Base-by-base conservation (phyloP, 2,797 vertebrate genomes). In the Myotis daubentonii region DNA sequence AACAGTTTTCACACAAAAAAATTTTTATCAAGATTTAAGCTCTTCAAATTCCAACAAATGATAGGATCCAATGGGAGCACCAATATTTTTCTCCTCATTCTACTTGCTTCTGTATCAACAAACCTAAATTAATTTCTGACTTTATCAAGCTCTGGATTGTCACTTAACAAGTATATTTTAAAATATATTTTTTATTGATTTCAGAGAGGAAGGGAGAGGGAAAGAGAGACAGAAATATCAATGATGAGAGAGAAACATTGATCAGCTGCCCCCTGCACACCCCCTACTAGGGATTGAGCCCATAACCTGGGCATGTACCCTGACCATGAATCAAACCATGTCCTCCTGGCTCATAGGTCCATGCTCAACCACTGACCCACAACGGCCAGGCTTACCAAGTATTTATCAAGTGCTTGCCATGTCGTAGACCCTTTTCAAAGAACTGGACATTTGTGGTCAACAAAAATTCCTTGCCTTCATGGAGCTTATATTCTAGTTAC, bases 111-210 rank as follows among this genome's bases (percentile, higher is more conserved):
- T 88, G 1, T 74, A 76, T 33, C 23, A 83, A 84, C 36, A 89
- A 84, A 84, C n/a, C 51, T 83, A 89, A 53, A 65, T 86, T 53
- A 84, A 78, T 62, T 95, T 47, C 72, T 88, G 36, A 55, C 2
- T 72, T 66, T 33, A 91, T 55, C n/a, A 84, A 71, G 41, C 19
- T 87, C n/a, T 82, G 33, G 22, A 13, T 8, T 72, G 62, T 86
- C 55, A 82, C 30, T 85, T n/a, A 90, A n/a, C 11, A 41, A 47
- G 17, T 53, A 68, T 30, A 62, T 62, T 30, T 62, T 62, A 62
- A 62, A 62, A 30, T 62, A 62, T 62, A 62, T 62, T 62, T 30
- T 30, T 30, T 62, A 62, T 62, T 62, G 60, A 62, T 62, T 62
- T 62, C 60, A 62, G 28, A 62, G 25, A 62, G 60, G 60, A 62